Conservation (phyloP, 2,113 vertebrate genomes). For the Corynorhinus townsendii region DNA sequence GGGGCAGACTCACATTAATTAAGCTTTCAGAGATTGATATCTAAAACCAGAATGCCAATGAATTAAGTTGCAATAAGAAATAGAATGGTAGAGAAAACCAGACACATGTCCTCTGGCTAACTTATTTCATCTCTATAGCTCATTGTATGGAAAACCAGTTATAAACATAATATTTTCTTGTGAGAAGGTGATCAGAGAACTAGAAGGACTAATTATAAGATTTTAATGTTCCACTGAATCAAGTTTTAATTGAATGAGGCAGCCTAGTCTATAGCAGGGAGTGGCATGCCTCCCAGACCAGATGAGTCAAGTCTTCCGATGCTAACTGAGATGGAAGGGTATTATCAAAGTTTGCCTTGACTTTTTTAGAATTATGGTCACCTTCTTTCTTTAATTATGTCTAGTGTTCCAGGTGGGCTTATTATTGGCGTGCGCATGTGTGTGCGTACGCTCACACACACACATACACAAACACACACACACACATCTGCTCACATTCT, state of each 20-base stretch:
- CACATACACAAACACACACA: neutral
- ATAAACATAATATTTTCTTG: neutral
- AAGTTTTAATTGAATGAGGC: neutral
- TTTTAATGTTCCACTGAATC: neutral
- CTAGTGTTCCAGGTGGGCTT: neutral
- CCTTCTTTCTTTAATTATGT: neutral
- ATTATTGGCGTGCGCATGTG: accelerated
- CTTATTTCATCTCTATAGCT: neutral
- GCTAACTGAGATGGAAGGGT: neutral
- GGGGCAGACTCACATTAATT: neutral
- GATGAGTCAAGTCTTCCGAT: neutral
- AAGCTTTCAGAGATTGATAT: neutral
- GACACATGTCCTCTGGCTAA: neutral
- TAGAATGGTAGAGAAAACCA: neutral
- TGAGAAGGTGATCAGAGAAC: neutral
- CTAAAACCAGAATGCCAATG: neutral
- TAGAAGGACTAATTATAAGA: neutral
- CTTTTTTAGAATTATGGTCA: neutral
- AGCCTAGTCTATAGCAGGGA: neutral
- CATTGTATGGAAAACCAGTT: neutral
- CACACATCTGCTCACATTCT: neutral
- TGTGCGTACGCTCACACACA: accelerated
- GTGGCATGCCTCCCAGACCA: neutral
- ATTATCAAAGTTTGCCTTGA: neutral
- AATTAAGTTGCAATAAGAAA: conserved; percentile 4